These are phyloP conservation scores for Pterois miles DNA, from an alignment of 2,797 vertebrate genomes.

Conservation along the genomic window DNA sequence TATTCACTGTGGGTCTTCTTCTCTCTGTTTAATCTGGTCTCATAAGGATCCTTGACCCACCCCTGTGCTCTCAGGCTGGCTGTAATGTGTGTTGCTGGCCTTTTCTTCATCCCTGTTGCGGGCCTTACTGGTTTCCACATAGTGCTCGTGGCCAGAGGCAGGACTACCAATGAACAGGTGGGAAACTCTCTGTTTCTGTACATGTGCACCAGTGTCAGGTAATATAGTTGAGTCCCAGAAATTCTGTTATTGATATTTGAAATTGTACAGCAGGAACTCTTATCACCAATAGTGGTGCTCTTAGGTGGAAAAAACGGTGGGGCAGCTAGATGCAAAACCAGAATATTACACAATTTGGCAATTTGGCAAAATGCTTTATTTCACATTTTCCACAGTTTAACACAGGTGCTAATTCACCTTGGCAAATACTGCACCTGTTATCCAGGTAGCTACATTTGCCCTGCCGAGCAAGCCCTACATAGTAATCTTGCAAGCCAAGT, in stretches of 20 bases:
- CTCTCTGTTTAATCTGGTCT: not conserved
- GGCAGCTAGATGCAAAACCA: not conserved
- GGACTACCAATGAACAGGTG: slow-evolving; percentile 98
- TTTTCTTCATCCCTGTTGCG: slow-evolving; percentile 97
- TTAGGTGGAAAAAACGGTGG: too few relatives aligned
- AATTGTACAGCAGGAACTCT: not conserved
- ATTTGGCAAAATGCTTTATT: not conserved
- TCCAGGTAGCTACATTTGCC: not conserved
- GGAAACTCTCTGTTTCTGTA: not conserved
- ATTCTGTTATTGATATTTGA: not conserved
- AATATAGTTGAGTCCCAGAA: too few relatives aligned
- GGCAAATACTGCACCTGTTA: not conserved
- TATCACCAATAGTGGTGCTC: not conserved
- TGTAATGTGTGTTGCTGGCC: slow-evolving; percentile 96
- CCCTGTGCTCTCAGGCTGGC: slow-evolving; percentile 87
- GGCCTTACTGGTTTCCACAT: slow-evolving; percentile 97
- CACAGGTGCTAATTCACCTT: not conserved
- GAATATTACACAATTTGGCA: not conserved
- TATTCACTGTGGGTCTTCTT: not conserved
- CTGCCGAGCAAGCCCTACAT: not conserved
- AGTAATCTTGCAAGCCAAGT: too few relatives aligned
- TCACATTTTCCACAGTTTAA: not conserved
- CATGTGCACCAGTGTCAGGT: not conserved
- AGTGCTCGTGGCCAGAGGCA: slow-evolving; percentile 95
- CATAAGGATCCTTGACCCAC: slow-evolving; percentile 51